A percentile compares a stretch with the other conserved stretches of the same genome.
Evolutionary conservation across 30 jellyfish, hydroid and myxozoan genomes (phyloP).

Genomic region (Cassiopea andromeda): DNA sequence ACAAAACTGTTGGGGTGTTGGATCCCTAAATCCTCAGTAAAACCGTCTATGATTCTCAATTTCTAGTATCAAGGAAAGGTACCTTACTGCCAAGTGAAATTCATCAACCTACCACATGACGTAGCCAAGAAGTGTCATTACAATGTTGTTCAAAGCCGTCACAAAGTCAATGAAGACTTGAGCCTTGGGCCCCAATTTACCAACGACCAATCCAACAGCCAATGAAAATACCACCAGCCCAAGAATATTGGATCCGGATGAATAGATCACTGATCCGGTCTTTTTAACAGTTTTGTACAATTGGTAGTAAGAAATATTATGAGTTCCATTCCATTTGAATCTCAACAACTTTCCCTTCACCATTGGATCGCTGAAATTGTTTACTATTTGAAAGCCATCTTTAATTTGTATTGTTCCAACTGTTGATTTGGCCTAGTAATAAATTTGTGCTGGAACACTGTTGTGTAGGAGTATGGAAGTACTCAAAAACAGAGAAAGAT

Average conservation of each 20-base stretch:
- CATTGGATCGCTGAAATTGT: not conserved
- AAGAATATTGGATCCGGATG: constrained; percentile 85
- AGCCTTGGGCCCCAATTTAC: constrained; percentile 88
- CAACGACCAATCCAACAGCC: constrained; percentile 93
- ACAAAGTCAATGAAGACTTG: constrained; percentile 72
- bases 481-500: not conserved
- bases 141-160: constrained; percentile 86
- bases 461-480: not conserved
- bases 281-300: constrained; percentile 56
- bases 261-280: constrained; percentile 64
- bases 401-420: constrained; percentile 6
- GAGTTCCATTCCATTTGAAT: not conserved
- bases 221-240: constrained; percentile 94
- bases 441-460: not conserved
- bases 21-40: no score
- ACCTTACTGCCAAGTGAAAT: no score
- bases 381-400: not conserved
- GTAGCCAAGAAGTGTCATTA: constrained; percentile 81
- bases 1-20: no score
- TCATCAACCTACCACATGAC: constrained; percentile 96
- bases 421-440: constrained; percentile 43
- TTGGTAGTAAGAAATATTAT: constrained; percentile 32
- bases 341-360: not conserved
- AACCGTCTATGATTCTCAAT: no score
- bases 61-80: no score